Evolutionary conservation across 2,888 invertebrate genomes (phyloP), one percentile per base, ranked within the genome.

Genomic region (Sceliomorpha sp.): DNA sequence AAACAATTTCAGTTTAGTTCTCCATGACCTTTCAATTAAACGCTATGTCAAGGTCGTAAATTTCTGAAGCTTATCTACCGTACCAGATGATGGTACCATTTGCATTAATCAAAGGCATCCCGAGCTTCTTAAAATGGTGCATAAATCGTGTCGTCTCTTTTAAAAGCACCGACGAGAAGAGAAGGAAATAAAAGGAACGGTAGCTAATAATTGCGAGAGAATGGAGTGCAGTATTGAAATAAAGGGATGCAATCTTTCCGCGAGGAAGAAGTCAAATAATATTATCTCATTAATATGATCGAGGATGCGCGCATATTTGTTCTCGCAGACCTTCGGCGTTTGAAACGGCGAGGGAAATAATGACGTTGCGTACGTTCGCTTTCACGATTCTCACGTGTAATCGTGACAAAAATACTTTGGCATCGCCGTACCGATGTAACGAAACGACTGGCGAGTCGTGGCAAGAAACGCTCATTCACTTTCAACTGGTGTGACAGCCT

Each of bases 391-490:
- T 68, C 63, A 63, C 59, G 68, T 56, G 40, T 24, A 29, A 32
- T 53, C 45, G 45, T 34, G 53, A 67, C 58, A 73, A 73, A 70
- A 70, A 70, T 73, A 45, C 64, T 26, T 56, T 29, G 58, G 53
- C 37, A 42, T 55, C 36, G 31, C n/a, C 47, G 64, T 64, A 40
- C 31, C 62, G 31, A 17, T 39, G 59, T 32, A 62, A 70, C 58
- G 44, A 69, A 70, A 40, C 64, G 62, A 58, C 60, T 45, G 42
- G 36, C 39, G 44, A 40, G 58, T 20, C 40, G 47, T 24, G 45
- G 70, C 67, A 73, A 76, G 75, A 78, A 81, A 75, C 63, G 72
- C 63, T 79, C 76, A 74, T 75, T 84, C 84, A 80, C 83, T 84
- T 84, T 84, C 83, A 78, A 68, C 79, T 68, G 75, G 79, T 77